Conservation (phyloP, 2,113 vertebrate genomes). For the Plecotus auritus region DNA sequence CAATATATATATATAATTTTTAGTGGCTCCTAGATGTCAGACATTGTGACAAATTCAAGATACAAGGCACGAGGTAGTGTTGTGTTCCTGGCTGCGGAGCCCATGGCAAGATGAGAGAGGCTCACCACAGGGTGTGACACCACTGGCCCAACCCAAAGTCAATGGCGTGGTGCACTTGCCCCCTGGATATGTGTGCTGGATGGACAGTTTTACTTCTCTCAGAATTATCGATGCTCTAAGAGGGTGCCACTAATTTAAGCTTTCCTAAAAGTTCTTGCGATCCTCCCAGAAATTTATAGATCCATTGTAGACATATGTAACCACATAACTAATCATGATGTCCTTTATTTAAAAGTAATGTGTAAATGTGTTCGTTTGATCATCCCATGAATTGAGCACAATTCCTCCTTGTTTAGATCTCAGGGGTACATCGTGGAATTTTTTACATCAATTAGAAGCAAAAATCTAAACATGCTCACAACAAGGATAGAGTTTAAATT, state of each 20-base stretch:
- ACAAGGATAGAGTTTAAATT: background rate
- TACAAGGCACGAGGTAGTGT: background rate
- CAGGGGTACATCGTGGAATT: background rate
- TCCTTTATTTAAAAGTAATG: background rate
- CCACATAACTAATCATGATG: background rate
- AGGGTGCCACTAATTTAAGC: background rate
- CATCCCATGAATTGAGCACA: background rate
- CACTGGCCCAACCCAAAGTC: background rate
- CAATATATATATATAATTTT: background rate
- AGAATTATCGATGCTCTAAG: background rate
- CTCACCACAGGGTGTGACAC: background rate
- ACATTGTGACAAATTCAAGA: background rate
- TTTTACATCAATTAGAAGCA: background rate
- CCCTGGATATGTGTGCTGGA: background rate
- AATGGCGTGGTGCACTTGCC: fast-evolving
- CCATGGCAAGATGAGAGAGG: background rate
- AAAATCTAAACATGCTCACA: background rate
- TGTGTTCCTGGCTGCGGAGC: background rate
- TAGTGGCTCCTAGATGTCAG: background rate
- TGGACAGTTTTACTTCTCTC: background rate
- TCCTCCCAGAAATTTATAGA: background rate
- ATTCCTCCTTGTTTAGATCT: background rate
- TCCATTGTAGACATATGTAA: background rate
- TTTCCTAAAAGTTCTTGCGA: background rate
- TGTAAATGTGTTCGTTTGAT: background rate